Base-by-base conservation (phyloP, 2,888 invertebrate genomes). In the Scaeva pyrastri region DNA sequence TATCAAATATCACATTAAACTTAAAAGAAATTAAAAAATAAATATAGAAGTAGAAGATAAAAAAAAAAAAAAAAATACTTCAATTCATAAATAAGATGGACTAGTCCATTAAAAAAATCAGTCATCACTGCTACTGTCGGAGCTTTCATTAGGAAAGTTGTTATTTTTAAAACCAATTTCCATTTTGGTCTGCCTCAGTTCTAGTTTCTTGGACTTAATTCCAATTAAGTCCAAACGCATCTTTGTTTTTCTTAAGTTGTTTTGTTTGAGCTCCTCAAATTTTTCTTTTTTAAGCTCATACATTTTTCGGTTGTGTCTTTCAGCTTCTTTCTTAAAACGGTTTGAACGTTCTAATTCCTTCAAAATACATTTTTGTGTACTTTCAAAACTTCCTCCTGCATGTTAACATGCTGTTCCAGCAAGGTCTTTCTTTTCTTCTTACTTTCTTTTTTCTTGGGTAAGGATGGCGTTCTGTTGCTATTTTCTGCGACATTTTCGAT, bases 311-410 rank as follows among this genome's bases (percentile, higher is more conserved):
- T 26, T 64, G 14, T 45, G 45, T 45, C 45, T 64, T n/a, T 48
- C 64, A 14, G 45, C 45, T 64, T 26, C 45, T 23, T 64, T 48
- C n/a, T 45, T 43, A 23, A 23, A 45, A 2, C 26, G 43, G 23
- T 64, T 64, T 23, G 21, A 45, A n/a, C 14, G 45, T 45, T 64
- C 31, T 4, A 64, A 11, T 45, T 64, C 43, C 45, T 64, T 64
- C 10, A 45, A 23, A 64, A 64, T 64, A 23, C 21, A 6, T 45
- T 45, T 45, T 16, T 45, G 45, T 45, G 45, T 45, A 45, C n/a
- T 45, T 45, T 45, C 45, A 16, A 45, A 5, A 23, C 31, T 64
- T 64, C 48, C 45, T n/a, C 45, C 16, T 45, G 45, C n/a, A 45
- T n/a, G 3, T 45, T n/a, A n/a, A 45, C n/a, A 45, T n/a, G n/a